Conservation (phyloP, 2,113 vertebrate genomes). For the Eurypyga helias region DNA sequence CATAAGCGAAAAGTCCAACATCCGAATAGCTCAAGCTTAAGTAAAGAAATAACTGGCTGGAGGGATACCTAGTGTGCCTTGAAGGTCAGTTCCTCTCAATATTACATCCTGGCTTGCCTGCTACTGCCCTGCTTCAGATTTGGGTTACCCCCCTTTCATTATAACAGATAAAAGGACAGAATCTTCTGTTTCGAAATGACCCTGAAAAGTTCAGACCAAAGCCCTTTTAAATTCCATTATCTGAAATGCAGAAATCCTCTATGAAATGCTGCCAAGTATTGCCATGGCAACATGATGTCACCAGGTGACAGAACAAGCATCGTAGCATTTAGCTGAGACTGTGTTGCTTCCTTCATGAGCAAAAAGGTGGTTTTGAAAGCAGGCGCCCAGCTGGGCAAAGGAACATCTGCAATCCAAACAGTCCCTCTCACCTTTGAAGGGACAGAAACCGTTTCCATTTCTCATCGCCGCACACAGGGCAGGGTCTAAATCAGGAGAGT, state of each 20-base stretch:
- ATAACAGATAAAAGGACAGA: background rate
- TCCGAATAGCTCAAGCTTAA: background rate
- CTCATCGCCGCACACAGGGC: background rate
- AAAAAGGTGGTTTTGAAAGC: slow-evolving; percentile 24
- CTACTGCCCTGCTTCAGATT: background rate
- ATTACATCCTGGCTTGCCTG: background rate
- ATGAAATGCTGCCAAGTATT: slow-evolving; percentile 24
- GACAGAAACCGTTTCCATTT: background rate
- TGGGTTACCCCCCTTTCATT: background rate
- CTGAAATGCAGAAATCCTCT: slow-evolving; percentile 27
- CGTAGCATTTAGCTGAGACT: background rate
- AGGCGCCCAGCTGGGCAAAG: background rate
- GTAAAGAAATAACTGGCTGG: background rate
- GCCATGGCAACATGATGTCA: slow-evolving; percentile 40
- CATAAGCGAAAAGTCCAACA: background rate
- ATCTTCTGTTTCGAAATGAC: slow-evolving; percentile 36
- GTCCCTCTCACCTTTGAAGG: background rate
- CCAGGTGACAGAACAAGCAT: background rate
- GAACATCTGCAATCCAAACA: slow-evolving; percentile 3
- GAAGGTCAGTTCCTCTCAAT: background rate
- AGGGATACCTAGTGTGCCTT: background rate
- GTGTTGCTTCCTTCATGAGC: background rate
- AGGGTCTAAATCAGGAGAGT: slow-evolving; percentile 8
- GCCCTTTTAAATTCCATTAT: slow-evolving; percentile 13
- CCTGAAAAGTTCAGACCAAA: slow-evolving; percentile 47